These are phyloP conservation scores for Ectemnius lituratus DNA, from an alignment of 2,888 invertebrate genomes.

Conservation along the genomic window DNA sequence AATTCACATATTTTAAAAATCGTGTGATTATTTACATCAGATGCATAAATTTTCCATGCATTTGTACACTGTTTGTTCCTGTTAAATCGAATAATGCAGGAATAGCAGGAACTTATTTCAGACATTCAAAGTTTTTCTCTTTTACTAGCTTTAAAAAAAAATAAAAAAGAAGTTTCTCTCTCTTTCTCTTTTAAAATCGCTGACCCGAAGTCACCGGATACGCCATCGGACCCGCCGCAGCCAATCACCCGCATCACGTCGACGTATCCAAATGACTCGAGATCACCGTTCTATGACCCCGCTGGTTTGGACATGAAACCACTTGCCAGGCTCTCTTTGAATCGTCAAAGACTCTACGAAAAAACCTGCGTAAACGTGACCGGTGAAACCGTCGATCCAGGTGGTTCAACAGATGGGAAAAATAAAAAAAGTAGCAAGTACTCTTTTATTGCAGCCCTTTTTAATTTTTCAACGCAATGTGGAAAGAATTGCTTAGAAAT, in stretches of 20 bases:
- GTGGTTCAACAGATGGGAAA: slow-evolving; percentile 74
- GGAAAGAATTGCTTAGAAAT: no score
- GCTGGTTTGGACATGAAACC: slow-evolving; percentile 85
- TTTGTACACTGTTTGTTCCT: no score
- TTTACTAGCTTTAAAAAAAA: no score
- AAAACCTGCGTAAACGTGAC: slow-evolving; percentile 86
- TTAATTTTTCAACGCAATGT: slow-evolving; percentile 16
- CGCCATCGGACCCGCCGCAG: slow-evolving; percentile 88
- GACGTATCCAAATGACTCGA: slow-evolving; percentile 92
- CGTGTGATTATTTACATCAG: no score
- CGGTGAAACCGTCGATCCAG: slow-evolving; percentile 74
- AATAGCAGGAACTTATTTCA: no score
- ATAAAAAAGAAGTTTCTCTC: no score
- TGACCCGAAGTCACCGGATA: slow-evolving; percentile 84
- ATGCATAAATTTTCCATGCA: no score
- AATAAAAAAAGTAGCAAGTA: slow-evolving; percentile 83
- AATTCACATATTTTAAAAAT: no score
- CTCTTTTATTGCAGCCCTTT: slow-evolving; percentile 50
- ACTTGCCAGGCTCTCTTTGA: slow-evolving; percentile 89
- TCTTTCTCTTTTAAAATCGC: not conserved
- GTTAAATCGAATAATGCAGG: no score
- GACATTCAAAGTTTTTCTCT: no score
- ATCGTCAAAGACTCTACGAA: slow-evolving; percentile 86
- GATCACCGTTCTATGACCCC: slow-evolving; percentile 94
- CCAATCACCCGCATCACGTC: slow-evolving; percentile 93